These are phyloP conservation scores for Vulpes vulpes DNA, from an alignment of 2,113 vertebrate genomes.

Conservation along the genomic window DNA sequence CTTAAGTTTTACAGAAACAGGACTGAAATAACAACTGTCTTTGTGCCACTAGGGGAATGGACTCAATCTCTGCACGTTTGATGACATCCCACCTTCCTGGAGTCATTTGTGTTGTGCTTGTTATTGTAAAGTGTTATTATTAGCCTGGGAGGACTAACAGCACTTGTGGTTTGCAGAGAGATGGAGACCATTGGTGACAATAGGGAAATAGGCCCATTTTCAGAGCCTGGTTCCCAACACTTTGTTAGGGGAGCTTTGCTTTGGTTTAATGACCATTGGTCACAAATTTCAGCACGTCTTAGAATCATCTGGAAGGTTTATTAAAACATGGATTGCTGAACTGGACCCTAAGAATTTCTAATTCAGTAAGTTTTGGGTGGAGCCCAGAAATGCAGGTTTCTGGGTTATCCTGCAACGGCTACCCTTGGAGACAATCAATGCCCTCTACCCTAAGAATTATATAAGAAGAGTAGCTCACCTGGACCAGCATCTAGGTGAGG, in stretches of 20 bases:
- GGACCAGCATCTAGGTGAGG: neutral
- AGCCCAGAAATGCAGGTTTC: neutral
- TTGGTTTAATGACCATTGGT: neutral
- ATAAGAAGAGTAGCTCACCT: neutral
- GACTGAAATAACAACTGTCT: neutral
- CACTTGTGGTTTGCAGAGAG: neutral
- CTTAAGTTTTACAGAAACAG: neutral
- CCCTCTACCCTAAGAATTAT: neutral
- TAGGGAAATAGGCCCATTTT: neutral
- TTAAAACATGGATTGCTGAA: neutral
- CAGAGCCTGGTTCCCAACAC: neutral
- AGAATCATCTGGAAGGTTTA: neutral
- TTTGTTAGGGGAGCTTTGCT: neutral
- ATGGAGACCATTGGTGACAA: neutral
- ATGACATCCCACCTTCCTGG: neutral
- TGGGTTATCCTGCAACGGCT: neutral
- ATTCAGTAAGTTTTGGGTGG: neutral
- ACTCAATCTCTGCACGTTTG: neutral
- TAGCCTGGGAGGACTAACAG: neutral
- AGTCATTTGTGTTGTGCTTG: neutral
- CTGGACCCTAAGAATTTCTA: neutral
- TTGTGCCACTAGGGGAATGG: neutral
- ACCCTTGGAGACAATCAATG: neutral
- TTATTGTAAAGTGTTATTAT: neutral
- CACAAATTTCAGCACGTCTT: neutral